Evolutionary conservation across 2,113 vertebrate species (phyloP), one percentile per base, ranked within the genome.

Genomic region (Narcine bancroftii): DNA sequence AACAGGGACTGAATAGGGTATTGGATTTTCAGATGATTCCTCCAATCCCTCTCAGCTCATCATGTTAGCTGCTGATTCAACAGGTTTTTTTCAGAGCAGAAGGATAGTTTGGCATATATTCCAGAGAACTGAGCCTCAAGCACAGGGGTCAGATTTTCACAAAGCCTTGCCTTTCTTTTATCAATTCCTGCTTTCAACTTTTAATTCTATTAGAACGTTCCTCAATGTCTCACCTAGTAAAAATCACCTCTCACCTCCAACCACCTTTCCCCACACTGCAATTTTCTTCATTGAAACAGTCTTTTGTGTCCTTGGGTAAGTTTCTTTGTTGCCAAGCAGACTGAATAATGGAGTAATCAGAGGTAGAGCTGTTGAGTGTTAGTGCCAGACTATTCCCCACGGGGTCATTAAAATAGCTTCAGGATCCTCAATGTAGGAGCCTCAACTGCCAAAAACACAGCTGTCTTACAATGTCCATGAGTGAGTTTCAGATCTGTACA

Each of bases 321-420:
- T 63, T 87, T 87, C 50, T 87, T 15, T 15, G 15, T 87, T 87
- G n/a, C n/a, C n/a, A 56, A 60, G 81, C 81, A 87, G 77, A 47
- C 24, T 81, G 47, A 81, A 81, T 50, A 47, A 4, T 81, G 45
- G 21, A 81, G 1, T 79, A 26, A 45, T 0, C 47, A 50, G 26
- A 81, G 47, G 77, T 81, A 29, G 26, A 81, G 29, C 11, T 24
- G 24, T 47, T 29, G 26, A 85, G 5, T 17, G n/a, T 63, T 19
- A 53, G 50, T 15, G 50, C 33, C 53, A 60, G 81, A n/a, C 10
- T 53, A 36, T n/a, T 21, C 33, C 81, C 50, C 50, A 87, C 33
- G n/a, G 39, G 81, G 36, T 2, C 45, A 26, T 81, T 50, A 13
- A 33, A 53, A 53, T 29, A 81, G 45, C 45, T 87, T 63, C 53